phyloP scores from a whole-genome alignment of 2,797 vertebrate species.

The Vultur gryphus region DNA sequence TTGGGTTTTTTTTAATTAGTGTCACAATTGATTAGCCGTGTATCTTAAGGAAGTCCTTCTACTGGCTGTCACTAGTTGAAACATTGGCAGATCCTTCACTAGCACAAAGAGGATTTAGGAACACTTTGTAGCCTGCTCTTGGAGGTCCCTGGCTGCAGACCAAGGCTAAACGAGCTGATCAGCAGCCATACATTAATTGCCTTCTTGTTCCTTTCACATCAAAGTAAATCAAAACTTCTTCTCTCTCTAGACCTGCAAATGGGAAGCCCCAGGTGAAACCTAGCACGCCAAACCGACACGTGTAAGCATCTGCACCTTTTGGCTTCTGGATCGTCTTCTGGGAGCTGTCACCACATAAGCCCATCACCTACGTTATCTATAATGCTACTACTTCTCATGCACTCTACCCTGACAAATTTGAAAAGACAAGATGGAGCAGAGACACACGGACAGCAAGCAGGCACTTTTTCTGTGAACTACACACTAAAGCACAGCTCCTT shows the following conservation, averaged over 20 bases:
- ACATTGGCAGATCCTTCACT: not conserved
- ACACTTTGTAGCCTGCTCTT: not conserved
- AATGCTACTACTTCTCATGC: fast-evolving
- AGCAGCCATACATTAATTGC: not conserved
- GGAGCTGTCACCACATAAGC: not conserved
- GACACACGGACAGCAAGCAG: not conserved
- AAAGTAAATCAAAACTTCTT: not conserved
- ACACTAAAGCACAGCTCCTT: not conserved
- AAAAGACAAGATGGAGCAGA: not conserved
- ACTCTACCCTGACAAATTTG: no score
- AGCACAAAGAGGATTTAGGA: not conserved
- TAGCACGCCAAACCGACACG: fast-evolving
- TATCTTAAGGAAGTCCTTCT: not conserved
- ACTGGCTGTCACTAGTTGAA: not conserved
- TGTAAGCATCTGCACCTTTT: not conserved
- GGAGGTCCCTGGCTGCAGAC: not conserved
- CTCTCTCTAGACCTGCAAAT: not conserved
- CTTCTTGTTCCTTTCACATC: not conserved
- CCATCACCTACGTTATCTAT: fast-evolving
- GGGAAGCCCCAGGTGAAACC: not conserved
- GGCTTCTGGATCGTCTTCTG: not conserved
- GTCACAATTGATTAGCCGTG: not conserved
- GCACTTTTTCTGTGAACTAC: not conserved
- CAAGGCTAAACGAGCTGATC: not conserved
- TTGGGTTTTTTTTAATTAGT: not conserved